Conservation (phyloP, 1,140 invertebrate genomes). For the Drosophila auraria region DNA sequence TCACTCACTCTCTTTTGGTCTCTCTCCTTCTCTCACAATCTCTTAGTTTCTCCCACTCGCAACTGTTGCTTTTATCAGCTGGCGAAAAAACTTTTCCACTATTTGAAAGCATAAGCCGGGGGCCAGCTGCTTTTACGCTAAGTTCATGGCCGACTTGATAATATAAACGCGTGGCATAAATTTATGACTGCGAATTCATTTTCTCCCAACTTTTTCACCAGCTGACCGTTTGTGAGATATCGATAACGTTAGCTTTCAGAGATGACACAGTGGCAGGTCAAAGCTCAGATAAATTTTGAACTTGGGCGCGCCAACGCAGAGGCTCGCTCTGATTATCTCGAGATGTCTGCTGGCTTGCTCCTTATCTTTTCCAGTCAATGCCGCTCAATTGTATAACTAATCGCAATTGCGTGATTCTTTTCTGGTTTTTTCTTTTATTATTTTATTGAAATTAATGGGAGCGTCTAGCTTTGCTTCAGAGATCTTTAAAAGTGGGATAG, state of each 20-base stretch:
- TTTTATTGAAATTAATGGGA: conserved; percentile 4
- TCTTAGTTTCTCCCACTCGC: not conserved
- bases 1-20: conserved; percentile 1
- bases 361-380: conserved; percentile 35
- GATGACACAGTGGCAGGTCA: conserved; percentile 19
- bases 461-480: conserved; percentile 5
- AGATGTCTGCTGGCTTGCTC: conserved; percentile 1
- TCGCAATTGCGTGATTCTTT: conserved; percentile 35
- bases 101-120: not conserved
- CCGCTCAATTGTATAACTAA: conserved; percentile 28
- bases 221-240: conserved; percentile 9
- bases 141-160: conserved; percentile 61
- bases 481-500: conserved; percentile 2
- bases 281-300: conserved; percentile 28
- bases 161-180: conserved; percentile 19
- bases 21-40: not conserved
- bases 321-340: conserved; percentile 33
- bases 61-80: conserved; percentile 38
- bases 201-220: conserved; percentile 4
- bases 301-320: conserved; percentile 18
- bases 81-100: conserved; percentile 53
- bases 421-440: conserved; percentile 18
- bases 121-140: conserved; percentile 17
- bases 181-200: not conserved
- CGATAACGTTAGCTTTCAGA: conserved; percentile 56